These are phyloP conservation scores for Rutpela maculata DNA, from an alignment of 2,888 invertebrate genomes.

Conservation along the genomic window DNA sequence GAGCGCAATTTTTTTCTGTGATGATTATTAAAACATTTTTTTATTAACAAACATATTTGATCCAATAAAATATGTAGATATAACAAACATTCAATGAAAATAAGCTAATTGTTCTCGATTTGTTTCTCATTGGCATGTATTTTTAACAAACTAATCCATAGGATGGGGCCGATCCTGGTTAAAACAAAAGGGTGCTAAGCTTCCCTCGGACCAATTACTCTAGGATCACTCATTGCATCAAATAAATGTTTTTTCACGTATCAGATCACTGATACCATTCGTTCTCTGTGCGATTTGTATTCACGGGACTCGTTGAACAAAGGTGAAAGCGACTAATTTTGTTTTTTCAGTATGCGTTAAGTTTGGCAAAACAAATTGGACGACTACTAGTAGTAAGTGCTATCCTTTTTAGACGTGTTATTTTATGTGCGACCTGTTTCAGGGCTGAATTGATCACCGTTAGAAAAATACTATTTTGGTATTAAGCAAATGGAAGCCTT, in stretches of 20 bases:
- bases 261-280: not conserved
- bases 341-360: slow-evolving; percentile 6
- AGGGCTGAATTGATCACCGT: not conserved
- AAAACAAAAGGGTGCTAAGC: not conserved
- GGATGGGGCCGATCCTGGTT: not conserved
- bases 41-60: too few relatives aligned
- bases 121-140: not conserved
- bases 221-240: slow-evolving; percentile 4
- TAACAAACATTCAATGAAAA: too few relatives aligned
- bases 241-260: not conserved
- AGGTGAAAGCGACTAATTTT: slow-evolving; percentile 11
- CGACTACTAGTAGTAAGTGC: not conserved
- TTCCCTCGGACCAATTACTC: not conserved
- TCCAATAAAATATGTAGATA: too few relatives aligned
- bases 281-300: not conserved
- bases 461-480: too few relatives aligned
- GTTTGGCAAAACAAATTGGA: slow-evolving; percentile 2
- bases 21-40: too few relatives aligned
- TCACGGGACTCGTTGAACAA: not conserved
- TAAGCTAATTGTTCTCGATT: not conserved
- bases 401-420: not conserved
- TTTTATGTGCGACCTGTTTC: slow-evolving; percentile 1
- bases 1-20: too few relatives aligned
- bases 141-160: not conserved
- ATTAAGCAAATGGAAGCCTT: too few relatives aligned